A percentile compares a stretch with the other conserved stretches of the same genome.
These are phyloP conservation scores for Bombus terrestris DNA, from an alignment of 1,140 invertebrate species.

Conservation along the genomic window DNA sequence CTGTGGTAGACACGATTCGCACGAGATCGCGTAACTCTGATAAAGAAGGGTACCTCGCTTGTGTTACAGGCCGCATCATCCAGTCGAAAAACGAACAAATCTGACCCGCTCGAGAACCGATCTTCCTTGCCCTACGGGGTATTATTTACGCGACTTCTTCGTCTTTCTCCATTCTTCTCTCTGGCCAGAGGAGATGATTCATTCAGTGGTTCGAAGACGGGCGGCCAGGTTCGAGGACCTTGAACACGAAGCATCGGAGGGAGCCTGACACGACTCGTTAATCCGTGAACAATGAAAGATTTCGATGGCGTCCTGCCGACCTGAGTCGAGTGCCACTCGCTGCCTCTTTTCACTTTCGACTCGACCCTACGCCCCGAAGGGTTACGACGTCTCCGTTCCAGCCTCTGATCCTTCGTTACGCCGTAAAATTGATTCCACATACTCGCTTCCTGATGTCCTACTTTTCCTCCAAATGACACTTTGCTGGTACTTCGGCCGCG, in stretches of 20 bases:
- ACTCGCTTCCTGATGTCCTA: not conserved
- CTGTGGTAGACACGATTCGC: not conserved
- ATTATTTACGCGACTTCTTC: conserved; percentile 65
- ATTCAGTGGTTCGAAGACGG: conserved; percentile 59
- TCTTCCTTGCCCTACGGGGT: conserved; percentile 57
- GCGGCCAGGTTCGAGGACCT: conserved; percentile 54
- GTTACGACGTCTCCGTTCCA: conserved; percentile 17
- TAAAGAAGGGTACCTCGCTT: conserved; percentile 34
- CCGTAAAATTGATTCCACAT: not conserved
- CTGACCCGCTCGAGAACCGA: conserved; percentile 39
- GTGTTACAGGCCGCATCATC: conserved; percentile 26
- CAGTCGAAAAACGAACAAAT: conserved; percentile 52
- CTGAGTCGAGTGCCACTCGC: conserved; percentile 60
- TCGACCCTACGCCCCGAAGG: conserved; percentile 11
- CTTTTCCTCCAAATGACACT: not conserved
- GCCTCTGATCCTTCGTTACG: not conserved
- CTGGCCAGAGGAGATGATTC: conserved; percentile 60
- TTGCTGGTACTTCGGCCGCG: not conserved
- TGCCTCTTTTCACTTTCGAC: conserved; percentile 57
- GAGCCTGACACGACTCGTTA: conserved; percentile 67
- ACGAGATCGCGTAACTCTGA: conserved; percentile 12
- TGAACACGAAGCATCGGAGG: conserved; percentile 32
- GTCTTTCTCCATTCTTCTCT: conserved; percentile 45
- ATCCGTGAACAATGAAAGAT: conserved; percentile 72
- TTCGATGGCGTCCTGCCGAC: conserved; percentile 45